Evolutionary conservation across 2,888 invertebrate genomes (phyloP), one percentile per base, ranked within the genome.

Genomic region (Anticlea derivata): DNA sequence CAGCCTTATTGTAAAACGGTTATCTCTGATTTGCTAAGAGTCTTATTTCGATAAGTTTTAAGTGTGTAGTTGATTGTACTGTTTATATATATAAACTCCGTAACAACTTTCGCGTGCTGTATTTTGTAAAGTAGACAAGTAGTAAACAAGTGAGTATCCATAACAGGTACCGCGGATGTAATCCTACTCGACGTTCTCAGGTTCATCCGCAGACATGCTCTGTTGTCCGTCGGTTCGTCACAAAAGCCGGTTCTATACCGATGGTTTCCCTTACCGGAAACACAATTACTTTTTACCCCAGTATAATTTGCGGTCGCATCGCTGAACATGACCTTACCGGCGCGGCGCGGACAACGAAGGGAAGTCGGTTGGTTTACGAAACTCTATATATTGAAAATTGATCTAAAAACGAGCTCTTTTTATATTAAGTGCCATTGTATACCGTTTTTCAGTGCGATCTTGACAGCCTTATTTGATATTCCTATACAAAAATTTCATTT

Each of bases 181-280:
- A 52, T 34, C 44, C 33, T 13, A 53, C 27, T 34, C 30, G 26
- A 13, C 11, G 48, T 13, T 34, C 30, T 53, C 53, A 39, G 34
- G 34, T 53, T 53, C 38, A 8, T 44, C 12, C 17, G 35, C 31
- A 33, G 38, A 44, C 44, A 29, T 31, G 50, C 13, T 39, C 22
- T 33, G 37, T 34, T 29, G 29, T 37, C 31, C n/a, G 37, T 37
- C 13, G 30, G 44, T 26, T 35, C 29, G 23, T 38, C 33, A 48
- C 41, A 39, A 44, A 37, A 48, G 48, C 48, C 43, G 43, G 53
- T 48, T 53, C 48, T 53, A 22, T 44, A 40, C 53, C 33, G 53
- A 13, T 44, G 53, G 39, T 47, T 52, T 51, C 50, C 43, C 41
- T n/a, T 56, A 44, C 50, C 60, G 57, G 61, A 62, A 62, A 55